A percentile compares a stretch with the other conserved stretches of the same genome.
These are phyloP conservation scores for Odontomachus brunneus DNA, from an alignment of 1,140 invertebrate species.

Conservation along the genomic window DNA sequence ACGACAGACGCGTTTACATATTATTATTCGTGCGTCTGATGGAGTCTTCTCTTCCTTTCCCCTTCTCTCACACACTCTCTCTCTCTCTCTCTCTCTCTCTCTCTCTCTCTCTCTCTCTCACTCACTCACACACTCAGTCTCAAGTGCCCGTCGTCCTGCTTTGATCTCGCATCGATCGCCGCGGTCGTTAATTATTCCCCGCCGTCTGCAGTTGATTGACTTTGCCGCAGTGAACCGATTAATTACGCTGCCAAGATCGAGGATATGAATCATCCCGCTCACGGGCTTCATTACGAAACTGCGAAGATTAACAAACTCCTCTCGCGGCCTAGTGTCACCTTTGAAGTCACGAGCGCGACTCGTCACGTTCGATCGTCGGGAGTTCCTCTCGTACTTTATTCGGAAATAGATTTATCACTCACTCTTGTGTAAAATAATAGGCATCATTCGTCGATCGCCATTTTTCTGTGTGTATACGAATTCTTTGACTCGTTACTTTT, in stretches of 20 bases:
- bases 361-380: slow-evolving; percentile 37
- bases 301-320: slow-evolving; percentile 56
- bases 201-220: slow-evolving; percentile 60
- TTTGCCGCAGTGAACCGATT: slow-evolving; percentile 60
- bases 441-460: no score
- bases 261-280: slow-evolving; percentile 59
- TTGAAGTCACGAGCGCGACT: slow-evolving; percentile 14
- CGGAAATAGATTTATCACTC: slow-evolving; percentile 5
- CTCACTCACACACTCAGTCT: no score
- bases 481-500: no score
- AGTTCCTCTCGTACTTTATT: neutral
- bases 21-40: slow-evolving; percentile 57
- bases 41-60: slow-evolving; percentile 25
- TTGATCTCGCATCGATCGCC: slow-evolving; percentile 59
- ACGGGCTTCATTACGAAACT: slow-evolving; percentile 59
- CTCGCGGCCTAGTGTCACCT: slow-evolving; percentile 31
- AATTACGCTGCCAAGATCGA: slow-evolving; percentile 62
- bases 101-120: no score
- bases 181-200: slow-evolving; percentile 54
- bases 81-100: no score
- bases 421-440: neutral
- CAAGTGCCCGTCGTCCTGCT: slow-evolving; percentile 5
- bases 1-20: slow-evolving; percentile 48
- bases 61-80: no score
- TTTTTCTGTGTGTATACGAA: no score